Evolutionary conservation across 1,140 invertebrate genomes (phyloP).

Genomic region (Eriocheir sinensis): DNA sequence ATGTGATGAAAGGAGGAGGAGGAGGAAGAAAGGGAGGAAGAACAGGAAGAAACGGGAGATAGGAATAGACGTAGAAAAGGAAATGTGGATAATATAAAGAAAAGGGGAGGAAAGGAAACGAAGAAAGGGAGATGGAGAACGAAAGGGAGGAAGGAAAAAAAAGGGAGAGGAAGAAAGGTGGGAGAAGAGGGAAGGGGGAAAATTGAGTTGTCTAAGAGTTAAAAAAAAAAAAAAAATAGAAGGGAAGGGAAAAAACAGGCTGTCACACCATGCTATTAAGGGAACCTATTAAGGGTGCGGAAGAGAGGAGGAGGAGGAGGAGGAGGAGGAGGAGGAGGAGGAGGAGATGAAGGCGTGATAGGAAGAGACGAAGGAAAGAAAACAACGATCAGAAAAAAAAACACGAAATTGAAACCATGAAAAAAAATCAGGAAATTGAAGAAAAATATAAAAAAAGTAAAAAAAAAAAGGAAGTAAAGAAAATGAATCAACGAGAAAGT

Average conservation of each 20-base stretch:
- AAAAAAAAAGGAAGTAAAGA: too few relatives aligned
- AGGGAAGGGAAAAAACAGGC: background rate
- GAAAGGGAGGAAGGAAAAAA: background rate
- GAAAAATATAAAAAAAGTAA: too few relatives aligned
- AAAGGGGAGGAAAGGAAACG: background rate
- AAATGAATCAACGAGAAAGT: too few relatives aligned
- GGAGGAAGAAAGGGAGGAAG: background rate
- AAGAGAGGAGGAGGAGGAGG: slow-evolving; percentile 4
- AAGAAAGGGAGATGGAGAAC: background rate
- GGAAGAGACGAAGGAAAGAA: too few relatives aligned
- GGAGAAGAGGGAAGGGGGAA: background rate
- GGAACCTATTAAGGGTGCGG: background rate
- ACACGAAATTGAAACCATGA: too few relatives aligned
- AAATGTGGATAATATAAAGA: too few relatives aligned
- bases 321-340: too few relatives aligned
- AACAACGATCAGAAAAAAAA: too few relatives aligned
- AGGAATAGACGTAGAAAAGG: background rate
- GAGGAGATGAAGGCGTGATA: too few relatives aligned
- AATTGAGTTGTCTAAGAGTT: too few relatives aligned
- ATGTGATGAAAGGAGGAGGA: background rate
- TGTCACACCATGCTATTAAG: background rate
- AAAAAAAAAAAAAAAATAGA: background rate
- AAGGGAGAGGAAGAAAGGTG: background rate
- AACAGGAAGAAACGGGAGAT: background rate
- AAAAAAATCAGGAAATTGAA: too few relatives aligned